Evolutionary conservation across 2,888 invertebrate genomes (phyloP).

Genomic region (Allacma fusca): DNA sequence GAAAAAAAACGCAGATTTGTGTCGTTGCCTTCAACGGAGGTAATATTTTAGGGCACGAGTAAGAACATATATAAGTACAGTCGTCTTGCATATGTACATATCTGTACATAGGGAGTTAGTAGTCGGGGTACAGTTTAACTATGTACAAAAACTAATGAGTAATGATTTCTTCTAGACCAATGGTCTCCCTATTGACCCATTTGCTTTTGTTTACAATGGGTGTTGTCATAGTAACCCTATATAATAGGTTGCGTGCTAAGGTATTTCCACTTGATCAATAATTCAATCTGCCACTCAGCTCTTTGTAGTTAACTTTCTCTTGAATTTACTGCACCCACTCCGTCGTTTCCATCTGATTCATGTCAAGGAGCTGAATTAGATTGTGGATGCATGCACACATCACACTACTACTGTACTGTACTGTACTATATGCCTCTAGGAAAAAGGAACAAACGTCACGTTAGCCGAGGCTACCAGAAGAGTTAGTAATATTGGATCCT

Average conservation of each 20-base stretch:
- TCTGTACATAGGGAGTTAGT: no score
- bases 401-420: no score
- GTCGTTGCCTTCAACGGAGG: no score
- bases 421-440: no score
- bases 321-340: slow-evolving; percentile 23
- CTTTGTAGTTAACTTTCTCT: slow-evolving; percentile 26
- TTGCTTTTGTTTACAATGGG: slow-evolving; percentile 45
- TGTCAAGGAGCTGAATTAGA: slow-evolving; percentile 34
- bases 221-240: slow-evolving; percentile 36
- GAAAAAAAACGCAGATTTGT: no score
- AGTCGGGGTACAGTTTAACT: no score
- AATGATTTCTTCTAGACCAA: slow-evolving; percentile 19
- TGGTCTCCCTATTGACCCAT: slow-evolving; percentile 47
- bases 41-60: no score
- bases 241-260: slow-evolving; percentile 35
- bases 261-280: slow-evolving; percentile 41
- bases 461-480: no score
- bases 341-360: slow-evolving; percentile 14
- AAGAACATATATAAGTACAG: no score
- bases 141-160: slow-evolving; percentile 1
- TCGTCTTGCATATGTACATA: no score
- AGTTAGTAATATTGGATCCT: no score
- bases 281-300: slow-evolving; percentile 38
- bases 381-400: slow-evolving; percentile 31
- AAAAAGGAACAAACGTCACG: no score